Evolutionary conservation across 2,797 vertebrate genomes (phyloP).

Genomic region (Sebastes alutus): DNA sequence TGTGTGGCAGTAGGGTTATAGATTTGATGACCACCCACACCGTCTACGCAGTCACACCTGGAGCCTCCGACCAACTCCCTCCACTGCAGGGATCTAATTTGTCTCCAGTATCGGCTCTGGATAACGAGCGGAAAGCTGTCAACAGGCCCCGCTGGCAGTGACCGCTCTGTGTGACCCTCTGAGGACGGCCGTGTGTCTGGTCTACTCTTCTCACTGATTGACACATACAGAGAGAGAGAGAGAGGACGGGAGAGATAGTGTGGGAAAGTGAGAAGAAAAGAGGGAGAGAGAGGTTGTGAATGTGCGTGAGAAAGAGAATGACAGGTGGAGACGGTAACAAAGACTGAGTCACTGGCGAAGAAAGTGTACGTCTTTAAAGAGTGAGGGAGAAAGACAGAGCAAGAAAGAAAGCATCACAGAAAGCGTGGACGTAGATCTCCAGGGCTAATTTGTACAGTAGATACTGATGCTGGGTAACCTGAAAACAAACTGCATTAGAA

Average conservation of each 20-base stretch:
- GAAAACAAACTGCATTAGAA: neutral
- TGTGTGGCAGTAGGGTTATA: neutral
- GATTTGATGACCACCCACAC: constrained; percentile 24
- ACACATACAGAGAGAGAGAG: constrained; percentile 41
- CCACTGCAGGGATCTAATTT: constrained; percentile 69
- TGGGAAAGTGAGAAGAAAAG: neutral
- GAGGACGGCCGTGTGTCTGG: constrained; percentile 43
- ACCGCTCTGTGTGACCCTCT: constrained; percentile 65
- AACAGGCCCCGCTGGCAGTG: constrained; percentile 58
- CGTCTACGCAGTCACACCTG: constrained; percentile 34
- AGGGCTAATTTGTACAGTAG: neutral
- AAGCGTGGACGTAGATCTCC: neutral
- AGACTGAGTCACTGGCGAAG: constrained; percentile 12
- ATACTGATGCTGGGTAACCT: neutral
- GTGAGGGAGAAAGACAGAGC: neutral
- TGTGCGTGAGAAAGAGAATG: neutral
- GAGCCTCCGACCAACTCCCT: constrained; percentile 45
- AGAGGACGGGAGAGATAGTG: neutral
- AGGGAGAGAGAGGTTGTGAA: neutral
- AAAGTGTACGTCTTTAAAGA: neutral
- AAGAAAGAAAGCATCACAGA: neutral
- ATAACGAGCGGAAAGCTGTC: constrained; percentile 76
- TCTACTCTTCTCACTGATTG: constrained; percentile 58
- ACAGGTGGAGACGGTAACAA: constrained; percentile 1
- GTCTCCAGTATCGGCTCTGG: constrained; percentile 61